Conservation (phyloP, 2,113 vertebrate species). For the Pantherophis guttatus region DNA sequence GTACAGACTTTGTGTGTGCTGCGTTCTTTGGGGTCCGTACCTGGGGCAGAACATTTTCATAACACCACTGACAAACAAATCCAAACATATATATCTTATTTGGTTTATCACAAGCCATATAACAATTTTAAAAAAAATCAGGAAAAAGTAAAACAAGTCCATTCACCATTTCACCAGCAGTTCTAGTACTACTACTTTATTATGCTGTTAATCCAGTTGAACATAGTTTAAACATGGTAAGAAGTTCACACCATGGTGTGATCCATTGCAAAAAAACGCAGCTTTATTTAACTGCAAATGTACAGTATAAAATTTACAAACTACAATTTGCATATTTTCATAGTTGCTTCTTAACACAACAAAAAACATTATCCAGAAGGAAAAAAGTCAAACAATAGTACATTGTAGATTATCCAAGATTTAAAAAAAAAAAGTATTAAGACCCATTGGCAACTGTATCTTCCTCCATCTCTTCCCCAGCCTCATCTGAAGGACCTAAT, state of each 20-base stretch:
- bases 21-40: too few species aligned
- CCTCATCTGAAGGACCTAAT: conserved; percentile 68
- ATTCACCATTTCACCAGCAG: not conserved
- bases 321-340: not conserved
- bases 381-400: not conserved
- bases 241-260: not conserved
- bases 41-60: not conserved
- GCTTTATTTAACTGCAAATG: conserved; percentile 54
- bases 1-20: too few species aligned
- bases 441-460: conserved; percentile 82
- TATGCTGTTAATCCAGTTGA: not conserved
- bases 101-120: not conserved
- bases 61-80: not conserved
- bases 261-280: not conserved
- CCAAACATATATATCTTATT: not conserved
- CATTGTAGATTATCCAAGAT: accelerated
- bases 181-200: not conserved
- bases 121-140: not conserved
- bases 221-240: not conserved
- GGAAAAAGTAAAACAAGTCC: not conserved
- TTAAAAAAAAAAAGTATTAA: conserved; percentile 42
- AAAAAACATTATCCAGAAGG: not conserved
- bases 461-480: conserved; percentile 82
- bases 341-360: not conserved
- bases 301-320: conserved; percentile 49